Conservation (phyloP, 2,888 invertebrate genomes). For the Plagodis dolabraria region DNA sequence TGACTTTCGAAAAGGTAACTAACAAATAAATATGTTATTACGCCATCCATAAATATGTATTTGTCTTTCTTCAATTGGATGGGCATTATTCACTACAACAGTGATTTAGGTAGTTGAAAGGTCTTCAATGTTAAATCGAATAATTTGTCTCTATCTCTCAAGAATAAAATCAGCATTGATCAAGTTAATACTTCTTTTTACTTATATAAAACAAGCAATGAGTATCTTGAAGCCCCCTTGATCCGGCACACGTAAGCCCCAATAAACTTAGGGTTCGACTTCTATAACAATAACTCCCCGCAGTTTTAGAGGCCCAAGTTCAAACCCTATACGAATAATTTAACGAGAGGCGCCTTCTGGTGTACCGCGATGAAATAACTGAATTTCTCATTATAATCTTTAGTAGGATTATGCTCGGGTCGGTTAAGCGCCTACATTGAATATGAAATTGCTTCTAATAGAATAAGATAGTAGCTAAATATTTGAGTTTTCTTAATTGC, state of each 20-base stretch:
- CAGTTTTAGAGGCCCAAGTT: constrained; percentile 37
- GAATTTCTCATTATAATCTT: constrained; percentile 58
- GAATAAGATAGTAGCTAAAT: constrained; percentile 49
- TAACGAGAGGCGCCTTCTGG: constrained; percentile 42
- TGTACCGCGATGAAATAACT: constrained; percentile 44
- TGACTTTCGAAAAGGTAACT: too few relatives aligned
- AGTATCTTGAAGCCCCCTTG: neutral
- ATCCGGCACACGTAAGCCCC: constrained; percentile 22
- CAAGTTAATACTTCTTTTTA: too few relatives aligned
- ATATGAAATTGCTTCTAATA: constrained; percentile 51
- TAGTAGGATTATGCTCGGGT: constrained; percentile 49
- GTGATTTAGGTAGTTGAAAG: too few relatives aligned
- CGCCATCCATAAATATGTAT: constrained; percentile 17
- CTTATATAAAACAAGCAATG: neutral
- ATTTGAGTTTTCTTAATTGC: constrained; percentile 40
- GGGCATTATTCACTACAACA: too few relatives aligned
- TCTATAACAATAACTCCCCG: constrained; percentile 40
- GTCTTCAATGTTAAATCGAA: too few relatives aligned
- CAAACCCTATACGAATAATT: constrained; percentile 49
- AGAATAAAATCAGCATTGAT: too few relatives aligned
- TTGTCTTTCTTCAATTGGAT: too few relatives aligned
- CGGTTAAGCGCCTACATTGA: constrained; percentile 43
- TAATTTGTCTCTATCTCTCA: too few relatives aligned
- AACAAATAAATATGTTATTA: too few relatives aligned
- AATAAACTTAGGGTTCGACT: constrained; percentile 39